Base-by-base conservation (phyloP, 35 echinoderm and acorn worm species). In the Chiridota heheva region DNA sequence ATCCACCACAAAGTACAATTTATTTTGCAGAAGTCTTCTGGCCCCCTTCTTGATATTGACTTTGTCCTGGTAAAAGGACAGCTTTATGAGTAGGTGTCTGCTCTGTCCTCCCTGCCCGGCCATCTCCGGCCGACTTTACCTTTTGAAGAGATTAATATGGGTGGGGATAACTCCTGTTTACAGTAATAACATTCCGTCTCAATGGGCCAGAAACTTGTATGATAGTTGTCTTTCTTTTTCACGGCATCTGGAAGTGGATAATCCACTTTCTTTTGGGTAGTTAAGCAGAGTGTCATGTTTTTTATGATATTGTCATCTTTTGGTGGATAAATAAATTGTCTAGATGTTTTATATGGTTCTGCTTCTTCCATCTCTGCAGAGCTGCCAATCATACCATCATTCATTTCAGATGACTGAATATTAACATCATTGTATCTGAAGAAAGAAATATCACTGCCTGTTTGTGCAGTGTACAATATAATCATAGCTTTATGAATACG, bases 111-210 rank as follows among this genome's bases (percentile, higher is more conserved):
- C n/a, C n/a, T n/a, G n/a, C n/a, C n/a, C n/a, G n/a, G n/a, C n/a
- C n/a, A n/a, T n/a, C n/a, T n/a, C n/a, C n/a, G n/a, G n/a, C n/a
- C n/a, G n/a, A n/a, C n/a, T 30, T 82, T 65, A 17, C 40, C 60
- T 4, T 69, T 82, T 30, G 12, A 28, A 30, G 79, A 38, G 10
- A 46, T 42, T 20, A 47, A 16, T 61, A 67, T 57, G 33, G 60
- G 59, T 36, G 58, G 13, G 29, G 60, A 39, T 3, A 82, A 26
- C 8, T 60, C 18, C 40, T 17, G 8, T 16, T 40, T 38, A 25
- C 76, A 80, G 12, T 36, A 60, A 8, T 20, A 1, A 37, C 76
- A 63, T 20, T 63, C 17, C 44, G 15, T 38, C 40, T 80, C 76
- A 8, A 57, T 60, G 20, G 76, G 73, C 5, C 40, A n/a, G 15